A percentile compares a stretch with the other conserved stretches of the same genome.
Evolutionary conservation across 2,113 vertebrate species (phyloP).

Genomic region (Hassar affinis): DNA sequence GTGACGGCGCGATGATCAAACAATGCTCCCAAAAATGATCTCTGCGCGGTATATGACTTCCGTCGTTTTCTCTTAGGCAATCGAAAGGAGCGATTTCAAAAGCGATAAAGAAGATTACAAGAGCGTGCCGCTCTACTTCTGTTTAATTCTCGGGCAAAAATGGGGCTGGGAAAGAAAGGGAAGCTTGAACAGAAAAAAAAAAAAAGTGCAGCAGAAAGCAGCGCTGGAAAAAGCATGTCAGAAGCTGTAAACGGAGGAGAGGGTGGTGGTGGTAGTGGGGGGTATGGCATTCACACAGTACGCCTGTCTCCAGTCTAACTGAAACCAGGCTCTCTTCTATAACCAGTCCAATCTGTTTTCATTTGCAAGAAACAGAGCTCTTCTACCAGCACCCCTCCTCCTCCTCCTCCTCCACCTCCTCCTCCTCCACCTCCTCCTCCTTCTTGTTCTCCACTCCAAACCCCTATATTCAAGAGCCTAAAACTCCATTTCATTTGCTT

Average conservation of each 20-base stretch:
- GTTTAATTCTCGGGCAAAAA: conserved; percentile 49
- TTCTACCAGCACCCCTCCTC: conserved; percentile 34
- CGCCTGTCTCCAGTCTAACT: conserved; percentile 91
- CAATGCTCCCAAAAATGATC: conserved; percentile 22
- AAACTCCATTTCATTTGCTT: conserved; percentile 26
- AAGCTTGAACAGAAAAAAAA: conserved; percentile 20
- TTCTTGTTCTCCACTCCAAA: conserved; percentile 30
- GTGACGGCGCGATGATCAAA: conserved; percentile 26
- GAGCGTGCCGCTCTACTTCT: conserved; percentile 43
- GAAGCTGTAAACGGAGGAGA: conserved; percentile 58
- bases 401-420: background rate
- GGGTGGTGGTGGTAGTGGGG: conserved; percentile 57
- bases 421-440: background rate
- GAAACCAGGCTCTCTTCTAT: conserved; percentile 89
- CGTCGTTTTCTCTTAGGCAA: conserved; percentile 10
- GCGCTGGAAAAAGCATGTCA: conserved; percentile 63
- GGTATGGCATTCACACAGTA: conserved; percentile 81
- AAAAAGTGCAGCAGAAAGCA: conserved; percentile 54
- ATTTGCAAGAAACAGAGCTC: conserved; percentile 78
- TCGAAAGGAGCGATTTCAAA: conserved; percentile 33
- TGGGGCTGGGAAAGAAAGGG: conserved; percentile 24
- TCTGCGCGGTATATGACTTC: background rate
- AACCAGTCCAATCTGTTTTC: conserved; percentile 81
- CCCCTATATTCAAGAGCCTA: conserved; percentile 18
- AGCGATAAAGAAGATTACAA: conserved; percentile 48